Base-by-base conservation (phyloP, 1,140 invertebrate species). In the Drosophila truncata region DNA sequence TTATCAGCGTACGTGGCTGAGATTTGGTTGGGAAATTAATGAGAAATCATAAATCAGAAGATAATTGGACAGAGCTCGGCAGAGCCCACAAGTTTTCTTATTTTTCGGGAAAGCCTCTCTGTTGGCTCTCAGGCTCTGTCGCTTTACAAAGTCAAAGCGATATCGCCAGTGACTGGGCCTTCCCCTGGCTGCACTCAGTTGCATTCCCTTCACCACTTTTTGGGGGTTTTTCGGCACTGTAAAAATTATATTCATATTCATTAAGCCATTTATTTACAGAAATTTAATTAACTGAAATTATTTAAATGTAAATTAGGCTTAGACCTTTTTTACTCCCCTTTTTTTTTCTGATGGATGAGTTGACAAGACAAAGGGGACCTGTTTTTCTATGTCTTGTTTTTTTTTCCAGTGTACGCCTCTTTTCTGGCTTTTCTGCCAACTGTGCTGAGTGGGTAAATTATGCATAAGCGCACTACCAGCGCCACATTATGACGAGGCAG, bases 401-500 rank as follows among this genome's bases (percentile, higher is more conserved):
- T 65, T n/a, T 41, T 25, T 10, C 1, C 47, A 11, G 66, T 70
- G 63, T 55, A 54, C 46, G 47, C 61, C 73, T 42, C 63, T 41
- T 55, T 69, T 60, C 75, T 72, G 66, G 66, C 62, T 70, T 70
- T 70, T 46, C 67, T 76, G 66, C 66, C 59, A 63, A 67, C 54
- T 78, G 47, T 73, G 80, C 85, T 84, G 84, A 88, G 84, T 87
- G 85, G 85, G 72, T 88, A 88, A 88, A 88, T 88, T 88, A 88
- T 88, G 84, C 84, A 88, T 88, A 88, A 84, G 85, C 85, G 85
- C 85, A 88, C 84, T 88, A 88, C 69, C 78, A 71, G 84, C 84
- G 80, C 84, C 81, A 84, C 81, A 88, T 90, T 88, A 88, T 88
- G 85, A 84, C 69, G 80, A 78, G 76, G 50, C 76, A 72, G 82